Base-by-base conservation (phyloP, 2,888 invertebrate genomes). In the Nomada lathburiana region DNA sequence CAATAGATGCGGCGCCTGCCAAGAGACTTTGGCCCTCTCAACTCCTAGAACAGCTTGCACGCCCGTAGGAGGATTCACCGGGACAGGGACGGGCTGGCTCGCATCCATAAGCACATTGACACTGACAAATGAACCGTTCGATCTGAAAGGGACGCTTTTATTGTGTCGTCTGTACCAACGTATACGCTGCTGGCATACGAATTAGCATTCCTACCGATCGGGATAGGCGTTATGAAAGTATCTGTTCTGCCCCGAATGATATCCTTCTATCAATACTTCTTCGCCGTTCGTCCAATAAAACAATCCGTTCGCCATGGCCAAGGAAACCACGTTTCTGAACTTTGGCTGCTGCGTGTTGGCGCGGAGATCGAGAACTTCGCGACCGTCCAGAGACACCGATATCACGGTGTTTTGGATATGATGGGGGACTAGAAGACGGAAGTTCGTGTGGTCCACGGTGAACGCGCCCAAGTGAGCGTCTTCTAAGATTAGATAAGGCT, bases 201-300 rank as follows among this genome's bases (percentile, higher is more conserved):
- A 69, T 2, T 5, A 20, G 42, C 44, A 10, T n/a, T 57, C 62
- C 69, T 68, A 94, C 93, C 92, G 91, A 73, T 95, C 95, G 5
- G 96, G 96, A 91, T 96, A 97, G 62, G 96, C 95, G 91, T 97
- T 98, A 91, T 98, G 97, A 90, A 96, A 97, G 91, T 97, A 98
- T 90, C 95, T 96, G 85, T 97, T 95, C 70, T 95, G 95, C 62
- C 95, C 95, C 0, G 95, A 94, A 90, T 96, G 97, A 92, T 97
- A 97, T 90, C 97, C 98, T 93, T 98, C 98, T 18, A 96, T 96
- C 63, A 97, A 95, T 84, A 98, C 96, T 90, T 96, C 96, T 70
- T 95, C 95, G 0, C 97, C 97, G 90, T 97, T 97, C 0, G 97
- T 98, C 98, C 98, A 98, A 92, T 97, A 98, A 92, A 98, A 98